These are phyloP conservation scores for Myiozetetes cayanensis DNA, from an alignment of 2,113 vertebrate genomes.

Conservation along the genomic window DNA sequence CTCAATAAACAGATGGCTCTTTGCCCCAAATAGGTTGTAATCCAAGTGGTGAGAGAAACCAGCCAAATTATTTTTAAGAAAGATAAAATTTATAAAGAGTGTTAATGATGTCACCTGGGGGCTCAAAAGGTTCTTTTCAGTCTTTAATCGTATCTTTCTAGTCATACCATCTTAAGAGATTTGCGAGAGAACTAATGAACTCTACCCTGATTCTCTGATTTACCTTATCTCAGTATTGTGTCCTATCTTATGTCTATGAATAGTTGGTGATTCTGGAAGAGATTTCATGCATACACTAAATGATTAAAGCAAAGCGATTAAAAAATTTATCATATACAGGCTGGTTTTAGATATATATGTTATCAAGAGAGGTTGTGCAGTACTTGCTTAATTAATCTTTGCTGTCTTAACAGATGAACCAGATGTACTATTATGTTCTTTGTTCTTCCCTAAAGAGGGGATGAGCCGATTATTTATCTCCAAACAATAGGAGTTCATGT, in stretches of 20 bases:
- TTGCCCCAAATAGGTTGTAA: neutral
- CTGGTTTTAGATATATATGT: conserved; percentile 39
- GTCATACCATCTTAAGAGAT: neutral
- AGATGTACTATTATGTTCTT: conserved; percentile 73
- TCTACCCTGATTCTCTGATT: neutral
- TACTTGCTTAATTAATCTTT: conserved; percentile 72
- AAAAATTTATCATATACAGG: conserved; percentile 13
- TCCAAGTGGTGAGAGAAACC: neutral
- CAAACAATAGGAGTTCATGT: conserved; percentile 75
- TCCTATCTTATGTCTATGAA: neutral
- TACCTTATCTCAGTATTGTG: neutral
- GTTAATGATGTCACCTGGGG: neutral
- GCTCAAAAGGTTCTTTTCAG: neutral
- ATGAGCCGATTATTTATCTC: conserved; percentile 74
- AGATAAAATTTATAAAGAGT: neutral
- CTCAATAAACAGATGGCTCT: neutral
- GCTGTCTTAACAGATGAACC: conserved; percentile 68
- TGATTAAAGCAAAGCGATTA: conserved; percentile 33
- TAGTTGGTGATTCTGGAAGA: neutral
- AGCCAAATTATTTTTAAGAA: neutral
- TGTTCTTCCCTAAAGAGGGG: conserved; percentile 69
- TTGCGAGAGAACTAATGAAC: neutral
- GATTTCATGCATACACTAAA: neutral
- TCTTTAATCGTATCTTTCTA: neutral
- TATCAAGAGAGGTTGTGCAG: conserved; percentile 50